Conservation (phyloP, 1,140 invertebrate species). For the Pseudomyrmex pallidus region DNA sequence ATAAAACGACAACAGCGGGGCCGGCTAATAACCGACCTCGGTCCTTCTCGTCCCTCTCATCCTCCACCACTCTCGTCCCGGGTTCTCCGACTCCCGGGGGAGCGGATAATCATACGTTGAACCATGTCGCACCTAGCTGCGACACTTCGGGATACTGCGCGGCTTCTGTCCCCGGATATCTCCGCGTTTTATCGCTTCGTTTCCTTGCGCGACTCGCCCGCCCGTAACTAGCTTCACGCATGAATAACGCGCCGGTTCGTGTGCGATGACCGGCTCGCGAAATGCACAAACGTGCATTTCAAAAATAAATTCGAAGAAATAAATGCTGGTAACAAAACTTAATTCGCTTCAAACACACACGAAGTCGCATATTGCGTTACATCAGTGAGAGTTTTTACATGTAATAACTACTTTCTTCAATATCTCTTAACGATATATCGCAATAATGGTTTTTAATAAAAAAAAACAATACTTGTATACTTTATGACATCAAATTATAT, state of each 20-base stretch:
- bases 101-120: slow-evolving; percentile 81
- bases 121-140: slow-evolving; percentile 69
- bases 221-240: slow-evolving; percentile 13
- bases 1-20: slow-evolving; percentile 81
- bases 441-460: background rate
- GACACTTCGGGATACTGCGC: slow-evolving; percentile 58
- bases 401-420: background rate
- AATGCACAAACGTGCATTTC: background rate
- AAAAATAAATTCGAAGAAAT: background rate
- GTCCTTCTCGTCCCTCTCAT: background rate
- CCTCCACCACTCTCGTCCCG: slow-evolving; percentile 21
- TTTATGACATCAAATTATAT: background rate
- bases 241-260: slow-evolving; percentile 32
- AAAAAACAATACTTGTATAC: background rate
- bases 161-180: slow-evolving; percentile 52
- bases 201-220: slow-evolving; percentile 34
- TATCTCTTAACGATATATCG: background rate
- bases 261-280: background rate
- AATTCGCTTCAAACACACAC: too few species aligned
- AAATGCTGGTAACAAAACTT: background rate
- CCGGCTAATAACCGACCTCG: slow-evolving; percentile 82
- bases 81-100: slow-evolving; percentile 73
- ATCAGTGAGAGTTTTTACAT: background rate
- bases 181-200: slow-evolving; percentile 64
- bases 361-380: background rate